phyloP scores from a whole-genome alignment of 1,140 invertebrate genomes.

The Odontomachus brunneus region DNA sequence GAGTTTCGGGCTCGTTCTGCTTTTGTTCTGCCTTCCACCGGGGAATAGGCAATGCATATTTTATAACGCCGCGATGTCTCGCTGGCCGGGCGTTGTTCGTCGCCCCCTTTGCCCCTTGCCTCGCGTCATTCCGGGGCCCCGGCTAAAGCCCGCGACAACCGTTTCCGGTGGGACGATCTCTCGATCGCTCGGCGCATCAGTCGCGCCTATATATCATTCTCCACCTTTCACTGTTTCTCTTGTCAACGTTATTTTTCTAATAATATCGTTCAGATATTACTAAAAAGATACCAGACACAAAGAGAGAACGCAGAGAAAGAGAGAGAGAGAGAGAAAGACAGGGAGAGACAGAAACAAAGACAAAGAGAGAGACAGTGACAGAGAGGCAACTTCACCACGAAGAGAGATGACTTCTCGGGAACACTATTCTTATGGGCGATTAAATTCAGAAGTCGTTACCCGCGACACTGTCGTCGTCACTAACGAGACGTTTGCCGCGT shows the following conservation, averaged over 20 bases:
- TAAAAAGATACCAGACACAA: no score
- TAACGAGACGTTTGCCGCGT: slow-evolving; percentile 48
- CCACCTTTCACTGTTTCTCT: not conserved
- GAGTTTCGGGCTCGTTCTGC: slow-evolving; percentile 73
- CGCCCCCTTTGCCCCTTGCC: not conserved
- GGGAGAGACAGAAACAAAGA: no score
- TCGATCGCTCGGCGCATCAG: slow-evolving; percentile 9
- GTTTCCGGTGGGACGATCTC: not conserved
- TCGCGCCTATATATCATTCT: no score
- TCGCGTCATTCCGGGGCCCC: not conserved
- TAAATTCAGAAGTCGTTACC: slow-evolving; percentile 31
- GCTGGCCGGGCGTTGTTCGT: slow-evolving; percentile 5
- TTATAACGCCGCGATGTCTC: slow-evolving; percentile 76
- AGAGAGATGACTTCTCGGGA: not conserved
- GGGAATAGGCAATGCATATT: slow-evolving; percentile 83
- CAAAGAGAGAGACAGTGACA: no score
- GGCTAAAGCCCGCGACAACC: not conserved
- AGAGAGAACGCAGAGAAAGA: no score
- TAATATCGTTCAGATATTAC: no score
- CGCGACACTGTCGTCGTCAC: slow-evolving; percentile 16
- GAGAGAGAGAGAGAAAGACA: no score
- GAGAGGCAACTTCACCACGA: no score
- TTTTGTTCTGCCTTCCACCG: slow-evolving; percentile 68
- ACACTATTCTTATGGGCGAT: not conserved
- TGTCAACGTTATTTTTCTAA: no score